phyloP scores from a whole-genome alignment of 2,888 invertebrate species.

The Limnephilus marmoratus region DNA sequence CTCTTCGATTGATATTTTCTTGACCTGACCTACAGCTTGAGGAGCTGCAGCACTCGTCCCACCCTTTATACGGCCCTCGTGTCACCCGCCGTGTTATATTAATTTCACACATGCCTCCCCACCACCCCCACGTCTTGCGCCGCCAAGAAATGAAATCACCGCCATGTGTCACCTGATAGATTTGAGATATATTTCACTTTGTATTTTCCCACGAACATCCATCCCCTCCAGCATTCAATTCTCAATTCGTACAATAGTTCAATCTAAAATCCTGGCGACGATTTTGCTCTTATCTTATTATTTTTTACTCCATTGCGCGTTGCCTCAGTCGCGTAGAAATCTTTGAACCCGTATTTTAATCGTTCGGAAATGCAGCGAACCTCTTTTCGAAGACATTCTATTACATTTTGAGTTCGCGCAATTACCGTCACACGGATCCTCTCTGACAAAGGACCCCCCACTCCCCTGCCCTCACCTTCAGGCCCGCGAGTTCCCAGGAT shows the following conservation, averaged over 20 bases:
- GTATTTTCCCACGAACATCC: conserved; percentile 4
- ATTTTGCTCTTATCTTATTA: neutral
- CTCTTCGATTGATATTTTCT: neutral
- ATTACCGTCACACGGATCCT: conserved; percentile 26
- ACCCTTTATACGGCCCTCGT: neutral
- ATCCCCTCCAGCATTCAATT: neutral
- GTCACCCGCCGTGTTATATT: neutral
- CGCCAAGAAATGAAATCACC: neutral
- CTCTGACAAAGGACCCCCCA: conserved; percentile 5
- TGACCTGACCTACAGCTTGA: neutral
- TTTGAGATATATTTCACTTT: conserved; percentile 20
- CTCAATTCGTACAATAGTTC: neutral
- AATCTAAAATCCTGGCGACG: neutral
- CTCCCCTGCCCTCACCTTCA: neutral
- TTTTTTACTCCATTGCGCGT: neutral
- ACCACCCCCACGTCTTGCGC: neutral
- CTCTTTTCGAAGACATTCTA: conserved; percentile 17
- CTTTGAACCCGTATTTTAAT: neutral
- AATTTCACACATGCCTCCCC: neutral
- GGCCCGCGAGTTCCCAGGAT: neutral
- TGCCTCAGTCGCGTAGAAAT: neutral
- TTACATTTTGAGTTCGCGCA: conserved; percentile 11
- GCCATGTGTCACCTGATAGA: conserved; percentile 14
- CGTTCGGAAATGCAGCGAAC: neutral
- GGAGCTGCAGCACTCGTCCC: neutral